Evolutionary conservation across 2,797 vertebrate genomes (phyloP).

Genomic region (Brachymystax lenok): DNA sequence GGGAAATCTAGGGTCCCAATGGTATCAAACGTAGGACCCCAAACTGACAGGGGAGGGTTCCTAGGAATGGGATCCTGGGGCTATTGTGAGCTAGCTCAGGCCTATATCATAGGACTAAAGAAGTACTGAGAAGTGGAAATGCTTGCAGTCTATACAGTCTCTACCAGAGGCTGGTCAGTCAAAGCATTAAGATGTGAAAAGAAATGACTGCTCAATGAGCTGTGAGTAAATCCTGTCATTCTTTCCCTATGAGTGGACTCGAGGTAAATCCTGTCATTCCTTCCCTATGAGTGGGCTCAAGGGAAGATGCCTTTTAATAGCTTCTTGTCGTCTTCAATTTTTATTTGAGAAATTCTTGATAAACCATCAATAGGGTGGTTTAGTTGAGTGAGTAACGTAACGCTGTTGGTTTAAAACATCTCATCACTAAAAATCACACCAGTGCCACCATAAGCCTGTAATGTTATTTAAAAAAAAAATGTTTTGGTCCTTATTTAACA

Average conservation of each 20-base stretch:
- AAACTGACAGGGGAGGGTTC: constrained; percentile 19
- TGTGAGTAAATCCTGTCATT: not conserved
- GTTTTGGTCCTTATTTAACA: constrained; percentile 7
- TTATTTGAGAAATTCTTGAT: constrained; percentile 15
- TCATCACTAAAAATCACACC: constrained; percentile 44
- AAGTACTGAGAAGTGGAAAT: constrained; percentile 24
- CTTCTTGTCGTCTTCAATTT: not conserved
- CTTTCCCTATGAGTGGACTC: constrained; percentile 25
- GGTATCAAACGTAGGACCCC: not conserved
- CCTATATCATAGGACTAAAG: constrained; percentile 7
- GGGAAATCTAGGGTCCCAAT: constrained; percentile 16
- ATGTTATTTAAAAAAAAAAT: constrained; percentile 13
- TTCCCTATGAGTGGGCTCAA: constrained; percentile 16
- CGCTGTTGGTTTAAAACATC: constrained; percentile 23
- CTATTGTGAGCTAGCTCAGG: not conserved
- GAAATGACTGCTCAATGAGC: not conserved
- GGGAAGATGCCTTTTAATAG: not conserved
- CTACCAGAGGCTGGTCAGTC: constrained; percentile 5
- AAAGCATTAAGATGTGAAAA: constrained; percentile 22
- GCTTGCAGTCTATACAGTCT: constrained; percentile 6
- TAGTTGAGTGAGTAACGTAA: constrained; percentile 40
- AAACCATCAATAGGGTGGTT: constrained; percentile 30
- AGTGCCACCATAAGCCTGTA: constrained; percentile 52
- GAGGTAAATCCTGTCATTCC: no score
- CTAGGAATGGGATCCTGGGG: not conserved